phyloP scores from a whole-genome alignment of 2,113 vertebrate species.

The Nyctereutes procyonoides region DNA sequence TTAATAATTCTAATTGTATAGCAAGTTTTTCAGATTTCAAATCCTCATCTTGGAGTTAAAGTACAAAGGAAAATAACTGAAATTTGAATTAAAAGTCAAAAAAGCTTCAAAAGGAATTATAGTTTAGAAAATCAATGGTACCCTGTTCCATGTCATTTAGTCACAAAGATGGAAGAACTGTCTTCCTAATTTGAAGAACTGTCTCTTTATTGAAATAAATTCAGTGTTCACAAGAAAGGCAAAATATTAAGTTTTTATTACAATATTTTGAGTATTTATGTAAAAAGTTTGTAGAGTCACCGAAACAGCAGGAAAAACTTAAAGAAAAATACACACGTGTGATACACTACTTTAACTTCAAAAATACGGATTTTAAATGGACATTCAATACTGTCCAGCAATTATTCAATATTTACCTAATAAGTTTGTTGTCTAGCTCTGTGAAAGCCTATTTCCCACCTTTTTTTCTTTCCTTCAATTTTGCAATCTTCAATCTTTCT shows the following conservation, averaged over 20 bases:
- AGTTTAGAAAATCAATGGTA: constrained; percentile 23
- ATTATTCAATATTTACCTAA: not conserved
- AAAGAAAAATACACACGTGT: not conserved
- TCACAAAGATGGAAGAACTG: not conserved
- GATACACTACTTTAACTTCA: not conserved
- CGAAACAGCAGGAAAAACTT: not conserved
- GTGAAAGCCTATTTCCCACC: not conserved
- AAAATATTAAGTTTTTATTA: not conserved
- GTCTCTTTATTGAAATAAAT: not conserved
- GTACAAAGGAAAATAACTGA: not conserved
- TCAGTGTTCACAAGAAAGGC: not conserved
- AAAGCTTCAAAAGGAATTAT: not conserved
- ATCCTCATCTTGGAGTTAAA: not conserved
- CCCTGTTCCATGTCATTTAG: not conserved
- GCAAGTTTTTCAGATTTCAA: constrained; percentile 3
- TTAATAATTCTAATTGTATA: not conserved
- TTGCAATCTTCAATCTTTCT: not conserved
- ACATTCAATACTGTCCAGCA: not conserved
- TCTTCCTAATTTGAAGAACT: not conserved
- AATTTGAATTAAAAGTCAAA: not conserved
- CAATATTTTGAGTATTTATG: not conserved
- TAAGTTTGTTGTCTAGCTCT: not conserved
- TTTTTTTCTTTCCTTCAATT: not conserved
- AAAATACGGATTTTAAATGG: not conserved
- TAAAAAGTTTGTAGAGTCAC: not conserved